Conservation (phyloP, 2,888 invertebrate species). For the Lumbricus terrestris region DNA sequence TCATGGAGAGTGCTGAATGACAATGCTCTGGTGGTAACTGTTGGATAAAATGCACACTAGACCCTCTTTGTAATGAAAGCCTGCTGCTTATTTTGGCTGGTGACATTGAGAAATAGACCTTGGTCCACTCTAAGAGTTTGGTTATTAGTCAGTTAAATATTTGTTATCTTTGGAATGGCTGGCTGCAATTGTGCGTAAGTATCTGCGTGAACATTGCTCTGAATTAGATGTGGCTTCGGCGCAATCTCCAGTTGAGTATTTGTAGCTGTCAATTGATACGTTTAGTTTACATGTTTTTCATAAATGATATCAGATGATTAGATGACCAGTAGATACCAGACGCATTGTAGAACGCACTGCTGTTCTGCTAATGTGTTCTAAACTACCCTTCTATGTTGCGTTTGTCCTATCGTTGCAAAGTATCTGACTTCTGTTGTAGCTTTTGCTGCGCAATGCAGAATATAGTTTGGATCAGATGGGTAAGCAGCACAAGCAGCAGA, state of each 20-base stretch:
- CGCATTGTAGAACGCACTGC: neutral
- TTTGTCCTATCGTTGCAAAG: neutral
- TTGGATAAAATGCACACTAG: too few species aligned
- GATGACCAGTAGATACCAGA: neutral
- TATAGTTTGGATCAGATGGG: constrained; percentile 84
- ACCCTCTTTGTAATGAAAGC: too few species aligned
- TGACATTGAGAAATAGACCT: too few species aligned
- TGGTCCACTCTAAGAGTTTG: too few species aligned
- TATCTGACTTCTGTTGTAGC: constrained; percentile 49
- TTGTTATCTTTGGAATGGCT: too few species aligned
- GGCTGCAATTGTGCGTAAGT: too few species aligned
- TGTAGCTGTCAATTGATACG: neutral
- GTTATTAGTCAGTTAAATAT: too few species aligned
- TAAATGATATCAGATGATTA: neutral
- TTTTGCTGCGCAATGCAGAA: constrained; percentile 82
- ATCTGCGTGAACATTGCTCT: too few species aligned
- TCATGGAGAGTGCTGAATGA: too few species aligned
- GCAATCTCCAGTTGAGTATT: neutral
- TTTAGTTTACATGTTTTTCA: neutral
- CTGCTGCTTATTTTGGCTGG: too few species aligned
- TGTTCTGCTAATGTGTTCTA: neutral
- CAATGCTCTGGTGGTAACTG: too few species aligned
- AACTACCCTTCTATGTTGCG: neutral
- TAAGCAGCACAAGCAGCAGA: constrained; percentile 83
- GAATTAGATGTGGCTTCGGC: too few species aligned